A percentile compares a stretch with the other conserved stretches of the same genome.
Conservation (phyloP, 1,140 invertebrate genomes). For the Drosophila cardini region DNA sequence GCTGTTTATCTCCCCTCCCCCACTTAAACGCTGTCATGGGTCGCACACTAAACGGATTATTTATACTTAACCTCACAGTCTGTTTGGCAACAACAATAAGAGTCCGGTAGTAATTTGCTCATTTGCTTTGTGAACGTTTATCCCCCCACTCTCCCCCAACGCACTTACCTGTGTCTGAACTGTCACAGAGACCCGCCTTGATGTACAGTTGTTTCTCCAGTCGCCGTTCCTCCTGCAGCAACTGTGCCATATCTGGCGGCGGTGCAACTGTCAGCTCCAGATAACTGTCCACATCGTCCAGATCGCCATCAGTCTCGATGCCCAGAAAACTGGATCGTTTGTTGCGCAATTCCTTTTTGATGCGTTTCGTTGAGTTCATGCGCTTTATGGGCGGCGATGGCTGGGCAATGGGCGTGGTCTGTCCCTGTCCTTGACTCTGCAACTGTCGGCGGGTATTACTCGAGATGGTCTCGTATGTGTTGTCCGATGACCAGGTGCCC, state of each 20-base stretch:
- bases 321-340: conserved; percentile 94
- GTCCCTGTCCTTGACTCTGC: conserved; percentile 36
- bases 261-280: conserved; percentile 89
- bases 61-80: conserved; percentile 73
- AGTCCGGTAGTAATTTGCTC: conserved; percentile 26
- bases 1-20: not conserved
- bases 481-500: conserved; percentile 76
- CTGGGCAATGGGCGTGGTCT: conserved; percentile 41
- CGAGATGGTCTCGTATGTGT: conserved; percentile 79
- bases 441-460: conserved; percentile 63
- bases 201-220: conserved; percentile 90
- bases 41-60: conserved; percentile 74
- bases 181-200: conserved; percentile 87
- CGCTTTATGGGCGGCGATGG: conserved; percentile 87
- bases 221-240: conserved; percentile 91
- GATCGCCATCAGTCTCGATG: conserved; percentile 88
- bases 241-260: conserved; percentile 91
- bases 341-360: conserved; percentile 93
- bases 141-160: conserved; percentile 36
- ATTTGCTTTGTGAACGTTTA: conserved; percentile 51
- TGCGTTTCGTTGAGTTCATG: conserved; percentile 92
- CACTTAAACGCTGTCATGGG: conserved; percentile 7
- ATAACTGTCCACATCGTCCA: conserved; percentile 88
- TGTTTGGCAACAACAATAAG: conserved; percentile 9
- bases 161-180: conserved; percentile 83